Evolutionary conservation across 2,888 invertebrate genomes (phyloP).

Genomic region (Augochlorella aurata): DNA sequence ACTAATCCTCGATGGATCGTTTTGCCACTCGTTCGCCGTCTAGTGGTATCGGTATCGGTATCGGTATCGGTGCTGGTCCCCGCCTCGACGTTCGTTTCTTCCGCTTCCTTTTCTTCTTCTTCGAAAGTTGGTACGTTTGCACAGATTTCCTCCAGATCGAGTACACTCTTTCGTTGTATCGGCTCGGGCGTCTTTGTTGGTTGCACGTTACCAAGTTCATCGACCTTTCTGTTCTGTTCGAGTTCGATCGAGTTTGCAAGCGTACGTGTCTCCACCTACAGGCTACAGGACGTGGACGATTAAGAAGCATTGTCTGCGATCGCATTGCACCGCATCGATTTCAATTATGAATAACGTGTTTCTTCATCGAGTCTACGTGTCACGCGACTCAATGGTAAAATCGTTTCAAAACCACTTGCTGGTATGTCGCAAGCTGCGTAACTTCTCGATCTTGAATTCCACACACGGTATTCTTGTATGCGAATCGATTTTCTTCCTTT

Average conservation of each 20-base stretch:
- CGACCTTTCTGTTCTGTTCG: conserved; percentile 31
- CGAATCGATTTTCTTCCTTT: conserved; percentile 51
- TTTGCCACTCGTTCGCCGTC: no score
- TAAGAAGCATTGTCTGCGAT: conserved; percentile 12
- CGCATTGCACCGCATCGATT: conserved; percentile 24
- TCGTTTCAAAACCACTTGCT: conserved; percentile 71
- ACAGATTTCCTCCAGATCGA: not conserved
- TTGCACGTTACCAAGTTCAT: conserved; percentile 23
- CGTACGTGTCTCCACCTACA: not conserved
- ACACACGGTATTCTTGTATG: conserved; percentile 34
- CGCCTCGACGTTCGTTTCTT: not conserved
- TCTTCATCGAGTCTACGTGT: conserved; percentile 63
- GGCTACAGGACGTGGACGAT: not conserved
- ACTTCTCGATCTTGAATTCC: conserved; percentile 50
- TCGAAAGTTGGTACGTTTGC: not conserved
- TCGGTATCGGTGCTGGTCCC: no score
- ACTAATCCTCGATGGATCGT: not conserved
- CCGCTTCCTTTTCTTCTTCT: not conserved
- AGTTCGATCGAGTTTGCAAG: not conserved
- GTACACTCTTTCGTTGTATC: not conserved
- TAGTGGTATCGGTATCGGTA: no score
- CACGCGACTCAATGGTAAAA: conserved; percentile 74
- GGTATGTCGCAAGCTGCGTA: conserved; percentile 61
- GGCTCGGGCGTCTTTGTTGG: not conserved
- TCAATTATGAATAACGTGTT: conserved; percentile 50